Conservation (phyloP, 2,888 invertebrate genomes). For the Scaptomyza tumidula region DNA sequence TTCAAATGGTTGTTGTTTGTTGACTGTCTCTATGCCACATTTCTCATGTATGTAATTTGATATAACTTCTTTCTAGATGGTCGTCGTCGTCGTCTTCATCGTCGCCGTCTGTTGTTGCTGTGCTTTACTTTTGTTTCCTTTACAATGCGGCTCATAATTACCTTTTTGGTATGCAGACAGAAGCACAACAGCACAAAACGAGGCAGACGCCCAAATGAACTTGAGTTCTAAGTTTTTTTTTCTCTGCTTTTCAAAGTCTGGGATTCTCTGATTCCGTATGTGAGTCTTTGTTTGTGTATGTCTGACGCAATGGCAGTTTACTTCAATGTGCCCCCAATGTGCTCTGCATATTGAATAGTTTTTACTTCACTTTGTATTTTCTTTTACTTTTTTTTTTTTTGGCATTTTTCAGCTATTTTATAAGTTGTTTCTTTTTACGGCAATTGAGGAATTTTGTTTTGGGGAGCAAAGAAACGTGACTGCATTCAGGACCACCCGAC, state of each 20-base stretch:
- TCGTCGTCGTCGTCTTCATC: constrained; percentile 12
- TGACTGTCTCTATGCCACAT: constrained; percentile 54
- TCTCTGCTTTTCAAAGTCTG: constrained; percentile 9
- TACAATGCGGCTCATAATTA: constrained; percentile 77
- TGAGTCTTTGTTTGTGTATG: constrained; percentile 1
- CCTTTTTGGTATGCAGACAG: constrained; percentile 80
- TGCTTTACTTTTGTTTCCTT: constrained; percentile 75
- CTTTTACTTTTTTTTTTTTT: constrained; percentile 11
- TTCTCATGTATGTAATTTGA: constrained; percentile 73
- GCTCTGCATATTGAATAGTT: constrained; percentile 64
- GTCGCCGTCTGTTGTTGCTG: constrained; percentile 30
- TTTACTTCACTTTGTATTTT: constrained; percentile 8
- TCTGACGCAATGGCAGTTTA: constrained; percentile 52
- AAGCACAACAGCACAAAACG: constrained; percentile 46
- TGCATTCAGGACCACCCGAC: constrained; percentile 40
- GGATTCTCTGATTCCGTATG: constrained; percentile 24
- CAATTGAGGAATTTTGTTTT: constrained; percentile 21
- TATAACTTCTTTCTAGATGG: constrained; percentile 63
- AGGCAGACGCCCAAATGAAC: constrained; percentile 62
- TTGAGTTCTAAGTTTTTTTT: constrained; percentile 52
- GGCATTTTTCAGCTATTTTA: constrained; percentile 35
- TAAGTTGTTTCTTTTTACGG: constrained; percentile 2
- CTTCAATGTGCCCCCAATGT: constrained; percentile 39
- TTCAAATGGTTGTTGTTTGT: constrained; percentile 15
- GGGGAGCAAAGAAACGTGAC: constrained; percentile 27